Evolutionary conservation across 1,140 invertebrate species (phyloP).

Genomic region (Delia radicum): DNA sequence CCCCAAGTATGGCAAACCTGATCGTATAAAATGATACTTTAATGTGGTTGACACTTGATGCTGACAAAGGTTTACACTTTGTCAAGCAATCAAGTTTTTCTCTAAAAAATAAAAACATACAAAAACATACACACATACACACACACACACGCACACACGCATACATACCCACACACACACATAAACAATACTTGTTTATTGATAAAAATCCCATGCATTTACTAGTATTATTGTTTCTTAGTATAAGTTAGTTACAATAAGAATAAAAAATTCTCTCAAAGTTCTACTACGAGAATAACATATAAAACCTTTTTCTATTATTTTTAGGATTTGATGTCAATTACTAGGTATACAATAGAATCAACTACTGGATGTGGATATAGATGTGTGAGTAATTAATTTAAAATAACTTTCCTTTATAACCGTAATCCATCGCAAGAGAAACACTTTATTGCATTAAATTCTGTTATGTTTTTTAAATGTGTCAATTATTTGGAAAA

Average conservation of each 20-base stretch:
- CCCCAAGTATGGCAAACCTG: too few species aligned
- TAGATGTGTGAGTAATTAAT: neutral
- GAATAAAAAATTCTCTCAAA: neutral
- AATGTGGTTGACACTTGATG: slow-evolving; percentile 15
- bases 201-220: too few species aligned
- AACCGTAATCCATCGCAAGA: too few species aligned
- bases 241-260: too few species aligned
- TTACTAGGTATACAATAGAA: neutral
- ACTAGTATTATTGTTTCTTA: too few species aligned
- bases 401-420: too few species aligned
- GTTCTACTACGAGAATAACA: neutral
- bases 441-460: too few species aligned
- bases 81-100: neutral
- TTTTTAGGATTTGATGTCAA: neutral
- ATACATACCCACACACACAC: neutral
- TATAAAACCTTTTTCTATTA: neutral
- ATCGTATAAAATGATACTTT: slow-evolving; percentile 5
- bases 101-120: neutral
- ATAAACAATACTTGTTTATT: neutral
- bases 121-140: neutral
- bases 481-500: too few species aligned
- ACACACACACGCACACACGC: neutral
- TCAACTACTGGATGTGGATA: neutral
- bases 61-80: slow-evolving; percentile 15
- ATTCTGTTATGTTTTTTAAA: too few species aligned